Conservation (phyloP, 2,797 vertebrate genomes). For the Periparus ater region DNA sequence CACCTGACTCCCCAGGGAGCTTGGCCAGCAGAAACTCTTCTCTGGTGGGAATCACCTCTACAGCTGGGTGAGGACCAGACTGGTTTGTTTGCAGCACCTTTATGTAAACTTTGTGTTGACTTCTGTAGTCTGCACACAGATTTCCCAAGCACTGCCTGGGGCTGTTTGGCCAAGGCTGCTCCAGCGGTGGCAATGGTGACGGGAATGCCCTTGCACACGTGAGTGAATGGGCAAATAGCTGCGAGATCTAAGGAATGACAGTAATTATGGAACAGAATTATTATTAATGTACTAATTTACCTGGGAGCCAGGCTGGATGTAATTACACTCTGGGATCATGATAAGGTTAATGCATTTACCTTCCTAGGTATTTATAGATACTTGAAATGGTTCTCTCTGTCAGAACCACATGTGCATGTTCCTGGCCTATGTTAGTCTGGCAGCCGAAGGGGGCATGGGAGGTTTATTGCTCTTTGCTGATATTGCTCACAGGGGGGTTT, state of each 20-base stretch:
- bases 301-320: constrained; percentile 35
- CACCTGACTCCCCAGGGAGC: not conserved
- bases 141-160: not conserved
- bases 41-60: not conserved
- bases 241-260: constrained; percentile 3
- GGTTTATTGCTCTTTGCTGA: not conserved
- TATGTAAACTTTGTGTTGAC: not conserved
- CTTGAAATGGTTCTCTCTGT: not conserved
- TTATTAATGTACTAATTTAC: constrained; percentile 69
- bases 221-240: constrained; percentile 22
- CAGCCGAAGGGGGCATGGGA: rapidly evolving
- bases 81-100: not conserved
- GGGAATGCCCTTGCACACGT: not conserved
- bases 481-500: rapidly evolving
- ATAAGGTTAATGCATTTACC: constrained; percentile 66
- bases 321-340: constrained; percentile 56
- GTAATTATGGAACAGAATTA: constrained; percentile 52
- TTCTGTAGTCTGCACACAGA: not conserved
- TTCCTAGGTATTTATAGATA: constrained; percentile 5
- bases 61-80: rapidly evolving
- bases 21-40: not conserved
- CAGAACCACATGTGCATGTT: rapidly evolving
- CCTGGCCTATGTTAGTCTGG: too few relatives aligned
- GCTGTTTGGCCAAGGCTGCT: not conserved
- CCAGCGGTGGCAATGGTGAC: not conserved